Base-by-base conservation (phyloP, 2,888 invertebrate species). In the Epistrophe grossulariae region DNA sequence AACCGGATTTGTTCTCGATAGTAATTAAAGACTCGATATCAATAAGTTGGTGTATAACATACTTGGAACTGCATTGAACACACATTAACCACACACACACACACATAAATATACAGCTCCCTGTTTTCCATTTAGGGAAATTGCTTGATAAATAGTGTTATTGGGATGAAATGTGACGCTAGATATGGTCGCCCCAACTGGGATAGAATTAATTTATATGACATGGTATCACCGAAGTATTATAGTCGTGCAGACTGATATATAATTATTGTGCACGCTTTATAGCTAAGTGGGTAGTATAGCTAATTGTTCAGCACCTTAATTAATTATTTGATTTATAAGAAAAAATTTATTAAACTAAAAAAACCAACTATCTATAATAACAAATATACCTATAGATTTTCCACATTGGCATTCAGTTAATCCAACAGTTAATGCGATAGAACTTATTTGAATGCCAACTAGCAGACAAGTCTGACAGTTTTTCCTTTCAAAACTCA, bases 401-500 rank as follows among this genome's bases (percentile, higher is more conserved):
- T 24, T 3, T 4, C 1, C 9, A 7, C 15, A 43, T 70, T 28
- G 24, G 43, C n/a, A 43, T 68, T 45, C 68, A 74, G 59, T 35
- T 35, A 68, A 43, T 66, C 64, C 57, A 78, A 48, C 62, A 43
- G 71, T 19, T 17, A 35, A 17, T 13, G 15, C 31, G 4, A 31
- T 5, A 4, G 24, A 31, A 7, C 57, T 35, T 17, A 71, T 57
- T 81, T 57, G 17, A 64, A 71, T 82, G 48, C 57, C 28, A 68
- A 74, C 70, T 2, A 3, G 19, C 43, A 76, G 50, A 50, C 74
- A 57, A 13, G 73, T 43, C 35, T 40, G 57, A 66, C 57, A 31
- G 55, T 64, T 66, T 73, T 73, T 50, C n/a, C 68, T 40, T 60
- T 74, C 76, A 78, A 74, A 57, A 72, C 77, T 81, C 78, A 64